phyloP scores from a whole-genome alignment of 2,888 invertebrate genomes.

The Parasteatoda lunata region DNA sequence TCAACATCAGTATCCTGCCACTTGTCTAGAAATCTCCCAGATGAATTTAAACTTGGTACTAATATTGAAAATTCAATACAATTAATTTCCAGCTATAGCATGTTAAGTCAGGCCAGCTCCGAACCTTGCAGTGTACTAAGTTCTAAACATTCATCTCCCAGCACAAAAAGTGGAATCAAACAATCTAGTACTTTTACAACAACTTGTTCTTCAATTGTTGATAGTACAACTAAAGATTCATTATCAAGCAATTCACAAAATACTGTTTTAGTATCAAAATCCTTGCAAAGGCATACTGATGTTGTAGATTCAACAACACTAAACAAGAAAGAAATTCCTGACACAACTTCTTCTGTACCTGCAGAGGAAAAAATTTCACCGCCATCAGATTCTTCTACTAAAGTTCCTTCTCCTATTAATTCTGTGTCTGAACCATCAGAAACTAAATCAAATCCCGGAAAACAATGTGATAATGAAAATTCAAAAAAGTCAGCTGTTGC shows the following conservation, averaged over 20 bases:
- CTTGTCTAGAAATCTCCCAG: conserved; percentile 8
- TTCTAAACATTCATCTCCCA: conserved; percentile 17
- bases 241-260: conserved; percentile 25
- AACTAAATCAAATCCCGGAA: conserved; percentile 16
- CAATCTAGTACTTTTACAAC: conserved; percentile 30
- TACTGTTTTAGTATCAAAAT: conserved; percentile 15
- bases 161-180: conserved; percentile 27
- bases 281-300: neutral
- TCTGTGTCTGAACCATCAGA: conserved; percentile 30
- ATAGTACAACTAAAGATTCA: conserved; percentile 62
- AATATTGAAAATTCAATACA: conserved; percentile 40
- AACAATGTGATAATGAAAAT: conserved; percentile 27
- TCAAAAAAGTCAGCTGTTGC: conserved; percentile 39
- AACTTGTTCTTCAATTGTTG: conserved; percentile 53
- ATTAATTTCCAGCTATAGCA: conserved; percentile 17
- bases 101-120: conserved; percentile 9
- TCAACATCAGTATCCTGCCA: conserved; percentile 29
- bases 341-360: conserved; percentile 18
- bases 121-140: conserved; percentile 15
- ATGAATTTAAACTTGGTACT: conserved; percentile 32
- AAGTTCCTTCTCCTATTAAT: conserved; percentile 23
- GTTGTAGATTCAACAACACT: conserved; percentile 42
- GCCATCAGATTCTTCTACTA: neutral
- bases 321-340: conserved; percentile 21
- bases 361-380: neutral